phyloP scores from a whole-genome alignment of 2,888 invertebrate genomes.

The Drosophila yooni region DNA sequence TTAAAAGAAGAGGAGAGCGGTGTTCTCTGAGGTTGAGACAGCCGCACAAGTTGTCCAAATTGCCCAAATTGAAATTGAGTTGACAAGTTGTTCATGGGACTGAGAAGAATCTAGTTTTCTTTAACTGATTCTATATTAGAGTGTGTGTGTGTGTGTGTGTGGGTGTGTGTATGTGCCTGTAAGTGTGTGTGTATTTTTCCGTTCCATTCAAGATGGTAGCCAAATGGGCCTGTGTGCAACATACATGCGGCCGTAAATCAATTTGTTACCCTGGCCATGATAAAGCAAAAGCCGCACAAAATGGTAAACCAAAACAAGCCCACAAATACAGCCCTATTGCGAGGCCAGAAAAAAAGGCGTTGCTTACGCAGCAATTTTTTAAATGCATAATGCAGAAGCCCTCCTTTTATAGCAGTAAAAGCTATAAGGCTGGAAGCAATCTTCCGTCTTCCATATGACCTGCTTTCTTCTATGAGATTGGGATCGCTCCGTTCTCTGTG shows the following conservation, averaged over 20 bases:
- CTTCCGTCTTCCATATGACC: constrained; percentile 53
- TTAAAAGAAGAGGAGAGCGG: not conserved
- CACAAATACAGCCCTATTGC: constrained; percentile 52
- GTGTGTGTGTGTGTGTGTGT: not conserved
- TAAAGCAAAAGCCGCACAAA: constrained; percentile 47
- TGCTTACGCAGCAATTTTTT: constrained; percentile 74
- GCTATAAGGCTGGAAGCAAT: constrained; percentile 18
- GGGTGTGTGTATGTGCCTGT: not conserved
- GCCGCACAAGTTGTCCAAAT: constrained; percentile 80
- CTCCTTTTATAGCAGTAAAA: not conserved
- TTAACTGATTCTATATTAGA: constrained; percentile 2
- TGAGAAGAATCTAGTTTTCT: constrained; percentile 34
- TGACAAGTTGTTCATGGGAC: constrained; percentile 72
- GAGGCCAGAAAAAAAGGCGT: constrained; percentile 42
- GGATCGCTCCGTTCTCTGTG: not conserved
- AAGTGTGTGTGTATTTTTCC: not conserved
- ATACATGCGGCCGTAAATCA: constrained; percentile 65
- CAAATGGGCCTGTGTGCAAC: constrained; percentile 9
- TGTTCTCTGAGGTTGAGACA: constrained; percentile 45
- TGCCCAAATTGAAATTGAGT: constrained; percentile 81
- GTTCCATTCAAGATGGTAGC: constrained; percentile 3
- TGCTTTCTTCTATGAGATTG: constrained; percentile 41
- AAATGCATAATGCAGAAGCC: constrained; percentile 69
- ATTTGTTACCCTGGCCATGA: constrained; percentile 58
- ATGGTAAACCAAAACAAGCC: constrained; percentile 53